phyloP scores from a whole-genome alignment of 2,113 vertebrate species.

The Cololabis saira region DNA sequence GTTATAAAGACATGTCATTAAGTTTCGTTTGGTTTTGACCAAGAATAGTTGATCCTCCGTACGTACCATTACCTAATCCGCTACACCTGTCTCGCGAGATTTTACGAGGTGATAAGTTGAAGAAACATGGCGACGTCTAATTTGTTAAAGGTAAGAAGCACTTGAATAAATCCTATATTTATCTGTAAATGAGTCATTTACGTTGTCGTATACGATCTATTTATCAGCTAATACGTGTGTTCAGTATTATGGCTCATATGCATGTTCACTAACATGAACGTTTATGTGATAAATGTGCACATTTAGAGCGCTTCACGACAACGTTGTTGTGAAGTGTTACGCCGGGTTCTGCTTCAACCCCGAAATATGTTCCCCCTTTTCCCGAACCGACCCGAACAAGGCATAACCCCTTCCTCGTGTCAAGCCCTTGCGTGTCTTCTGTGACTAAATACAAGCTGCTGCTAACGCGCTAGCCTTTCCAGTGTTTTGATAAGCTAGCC shows the following conservation, averaged over 20 bases:
- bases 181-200: not conserved
- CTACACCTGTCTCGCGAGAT: conserved; percentile 79
- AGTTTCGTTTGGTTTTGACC: too few species aligned
- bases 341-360: conserved; percentile 15
- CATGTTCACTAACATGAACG: not conserved
- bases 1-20: too few species aligned
- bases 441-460: not conserved
- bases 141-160: conserved; percentile 93
- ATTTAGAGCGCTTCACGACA: conserved; percentile 41
- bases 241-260: fast-evolving
- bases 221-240: not conserved
- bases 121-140: conserved; percentile 97
- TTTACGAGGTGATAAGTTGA: conserved; percentile 83
- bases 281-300: conserved; percentile 2
- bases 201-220: not conserved
- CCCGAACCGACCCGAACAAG: not conserved
- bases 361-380: not conserved
- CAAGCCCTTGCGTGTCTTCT: too few species aligned
- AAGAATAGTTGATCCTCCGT: not conserved
- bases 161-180: conserved; percentile 39
- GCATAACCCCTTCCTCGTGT: too few species aligned
- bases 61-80: conserved; percentile 42
- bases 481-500: not conserved
- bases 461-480: conserved; percentile 5
- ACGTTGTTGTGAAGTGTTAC: conserved; percentile 22